These are phyloP conservation scores for Acipenser transmontanus DNA, from an alignment of 2,797 vertebrate genomes.

Conservation along the genomic window DNA sequence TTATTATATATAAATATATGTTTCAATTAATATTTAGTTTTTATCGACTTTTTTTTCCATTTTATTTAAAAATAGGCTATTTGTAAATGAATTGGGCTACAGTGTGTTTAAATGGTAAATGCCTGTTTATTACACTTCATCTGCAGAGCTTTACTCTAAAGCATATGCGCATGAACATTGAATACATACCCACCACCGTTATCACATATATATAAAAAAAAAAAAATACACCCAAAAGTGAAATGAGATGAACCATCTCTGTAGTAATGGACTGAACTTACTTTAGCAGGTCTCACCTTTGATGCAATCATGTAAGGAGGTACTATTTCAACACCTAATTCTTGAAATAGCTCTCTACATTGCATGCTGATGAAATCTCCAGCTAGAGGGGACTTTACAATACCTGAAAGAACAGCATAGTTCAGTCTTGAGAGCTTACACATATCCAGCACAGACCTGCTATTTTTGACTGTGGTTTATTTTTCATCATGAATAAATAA, in stretches of 20 bases:
- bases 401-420: conserved; percentile 61
- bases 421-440: background rate
- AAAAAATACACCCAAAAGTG: conserved; percentile 6
- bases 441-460: too few relatives aligned
- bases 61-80: too few relatives aligned
- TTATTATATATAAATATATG: too few relatives aligned
- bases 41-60: too few relatives aligned
- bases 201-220: background rate
- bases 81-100: too few relatives aligned
- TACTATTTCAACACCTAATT: conserved; percentile 87
- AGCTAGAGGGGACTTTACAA: conserved; percentile 94
- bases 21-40: too few relatives aligned
- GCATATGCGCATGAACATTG: too few relatives aligned
- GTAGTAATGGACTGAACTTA: conserved; percentile 21
- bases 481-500: too few relatives aligned
- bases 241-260: conserved; percentile 13
- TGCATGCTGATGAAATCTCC: conserved; percentile 99
- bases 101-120: too few relatives aligned
- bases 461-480: too few relatives aligned
- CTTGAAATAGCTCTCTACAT: conserved; percentile 94
- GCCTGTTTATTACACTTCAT: too few relatives aligned
- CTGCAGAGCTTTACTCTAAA: too few relatives aligned
- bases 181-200: conserved; percentile 24
- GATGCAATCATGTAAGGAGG: conserved; percentile 97
- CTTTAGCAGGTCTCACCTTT: conserved; percentile 67